Conservation (phyloP, 2,113 vertebrate species). For the Rhinolophus ferrumequinum region DNA sequence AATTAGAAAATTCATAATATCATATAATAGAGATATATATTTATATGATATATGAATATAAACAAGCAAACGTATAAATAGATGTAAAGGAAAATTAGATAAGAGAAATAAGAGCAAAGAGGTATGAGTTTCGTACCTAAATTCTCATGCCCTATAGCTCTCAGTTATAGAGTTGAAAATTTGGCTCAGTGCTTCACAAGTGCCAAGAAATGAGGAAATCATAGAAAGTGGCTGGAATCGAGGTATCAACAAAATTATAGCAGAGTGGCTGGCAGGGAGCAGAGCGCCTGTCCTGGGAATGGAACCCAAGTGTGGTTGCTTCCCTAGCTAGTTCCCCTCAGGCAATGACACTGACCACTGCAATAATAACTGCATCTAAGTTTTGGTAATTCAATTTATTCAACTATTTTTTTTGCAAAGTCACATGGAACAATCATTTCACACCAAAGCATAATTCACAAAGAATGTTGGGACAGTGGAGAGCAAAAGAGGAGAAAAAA, state of each 20-base stretch:
- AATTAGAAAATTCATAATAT: background rate
- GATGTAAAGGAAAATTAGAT: background rate
- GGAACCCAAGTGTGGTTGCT: background rate
- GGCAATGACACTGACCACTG: accelerated
- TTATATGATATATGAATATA: background rate
- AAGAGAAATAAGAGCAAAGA: background rate
- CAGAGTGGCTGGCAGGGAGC: accelerated
- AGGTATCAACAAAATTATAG: background rate
- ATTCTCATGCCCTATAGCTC: background rate
- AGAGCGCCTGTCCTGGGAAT: accelerated
- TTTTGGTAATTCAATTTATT: background rate
- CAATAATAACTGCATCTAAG: background rate
- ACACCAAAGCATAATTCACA: background rate
- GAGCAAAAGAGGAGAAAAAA: background rate
- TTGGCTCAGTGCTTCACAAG: background rate
- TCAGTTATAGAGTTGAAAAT: background rate
- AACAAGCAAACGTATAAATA: background rate
- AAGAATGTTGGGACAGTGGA: background rate
- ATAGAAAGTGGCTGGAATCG: background rate
- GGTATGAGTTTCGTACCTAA: background rate
- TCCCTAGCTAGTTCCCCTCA: background rate
- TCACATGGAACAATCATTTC: background rate
- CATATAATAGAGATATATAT: background rate
- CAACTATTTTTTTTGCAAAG: background rate
- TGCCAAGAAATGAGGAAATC: background rate